Evolutionary conservation across 2,113 vertebrate species (phyloP), one percentile per base, ranked within the genome.

Genomic region (Caloenas nicobarica): DNA sequence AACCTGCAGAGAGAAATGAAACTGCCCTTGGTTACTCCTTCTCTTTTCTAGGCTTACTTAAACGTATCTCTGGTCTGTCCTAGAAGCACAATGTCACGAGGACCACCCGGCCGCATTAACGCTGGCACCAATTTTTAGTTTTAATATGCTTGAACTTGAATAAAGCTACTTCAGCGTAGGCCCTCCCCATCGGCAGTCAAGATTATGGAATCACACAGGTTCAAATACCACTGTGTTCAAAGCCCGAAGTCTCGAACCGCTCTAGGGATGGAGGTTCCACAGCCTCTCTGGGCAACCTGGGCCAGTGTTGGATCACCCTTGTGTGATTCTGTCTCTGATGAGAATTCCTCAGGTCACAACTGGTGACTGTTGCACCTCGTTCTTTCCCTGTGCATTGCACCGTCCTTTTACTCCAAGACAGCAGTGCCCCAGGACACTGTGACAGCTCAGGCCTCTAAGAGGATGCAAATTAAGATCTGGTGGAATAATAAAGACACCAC

Each of bases 1-100:
- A 99, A 99, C 99, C 99, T 99, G 97, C 25, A 8, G 15, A 62
- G 53, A 71, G 40, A 46, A 50, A 71, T 54, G 16, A 53, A n/a
- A 29, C 33, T 1, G 25, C 22, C 13, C 13, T 7, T 16, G 11
- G 7, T 31, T 40, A 13, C 56, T 81, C 25, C 58, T 58, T 13
- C 66, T 34, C 48, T 79, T 33, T 66, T 71, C n/a, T 26, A 38
- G 48, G 22, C 42, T 34, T 28, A 36, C 17, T 31, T 44, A 6
- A 36, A 18, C 5, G 13, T 13, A 11, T 9, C 88, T 40, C 78
- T 33, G 33, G 21, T 57, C 34, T 36, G 29, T 82, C 33, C 58
- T 14, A 31, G 5, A 17, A 19, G 16, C 3, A 3, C 9, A 3
- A 3, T 2, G 16, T 3, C 16, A 8, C 5, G 13, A n/a, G 18